These are phyloP conservation scores for Chinchilla lanigera DNA, from an alignment of 2,113 vertebrate species.

Conservation along the genomic window DNA sequence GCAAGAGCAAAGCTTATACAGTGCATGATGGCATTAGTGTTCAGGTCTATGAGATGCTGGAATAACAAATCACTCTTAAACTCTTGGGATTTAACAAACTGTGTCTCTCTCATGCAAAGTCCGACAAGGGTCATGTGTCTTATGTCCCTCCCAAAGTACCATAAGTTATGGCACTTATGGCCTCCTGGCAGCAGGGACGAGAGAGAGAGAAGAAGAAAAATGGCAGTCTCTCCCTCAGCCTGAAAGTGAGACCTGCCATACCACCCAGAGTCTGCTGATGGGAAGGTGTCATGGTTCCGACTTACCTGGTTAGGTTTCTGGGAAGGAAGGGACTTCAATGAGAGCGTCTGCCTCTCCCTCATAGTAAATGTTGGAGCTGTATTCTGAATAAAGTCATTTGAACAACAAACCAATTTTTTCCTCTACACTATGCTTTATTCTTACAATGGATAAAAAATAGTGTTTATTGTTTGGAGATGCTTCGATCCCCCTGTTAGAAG, in stretches of 20 bases:
- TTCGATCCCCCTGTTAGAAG: background rate
- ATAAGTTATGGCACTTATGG: background rate
- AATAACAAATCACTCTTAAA: background rate
- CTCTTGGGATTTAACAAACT: background rate
- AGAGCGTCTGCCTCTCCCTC: background rate
- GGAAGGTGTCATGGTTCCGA: background rate
- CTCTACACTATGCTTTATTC: background rate
- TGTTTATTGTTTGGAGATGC: background rate
- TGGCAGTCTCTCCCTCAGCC: background rate
- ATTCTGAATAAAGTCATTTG: background rate
- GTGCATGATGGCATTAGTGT: background rate
- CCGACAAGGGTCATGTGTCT: background rate
- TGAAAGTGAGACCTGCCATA: background rate
- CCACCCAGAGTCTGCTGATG: background rate
- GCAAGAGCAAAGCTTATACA: background rate
- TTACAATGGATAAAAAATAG: background rate
- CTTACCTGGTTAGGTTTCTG: background rate
- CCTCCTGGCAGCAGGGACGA: background rate
- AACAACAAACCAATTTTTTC: background rate
- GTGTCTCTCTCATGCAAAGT: background rate
- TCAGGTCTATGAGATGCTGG: background rate
- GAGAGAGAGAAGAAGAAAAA: background rate
- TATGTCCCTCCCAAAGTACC: background rate
- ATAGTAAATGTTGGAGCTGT: background rate
- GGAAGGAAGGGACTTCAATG: background rate